Conservation (phyloP, 2,113 vertebrate species). For the Prionailurus viverrinus region DNA sequence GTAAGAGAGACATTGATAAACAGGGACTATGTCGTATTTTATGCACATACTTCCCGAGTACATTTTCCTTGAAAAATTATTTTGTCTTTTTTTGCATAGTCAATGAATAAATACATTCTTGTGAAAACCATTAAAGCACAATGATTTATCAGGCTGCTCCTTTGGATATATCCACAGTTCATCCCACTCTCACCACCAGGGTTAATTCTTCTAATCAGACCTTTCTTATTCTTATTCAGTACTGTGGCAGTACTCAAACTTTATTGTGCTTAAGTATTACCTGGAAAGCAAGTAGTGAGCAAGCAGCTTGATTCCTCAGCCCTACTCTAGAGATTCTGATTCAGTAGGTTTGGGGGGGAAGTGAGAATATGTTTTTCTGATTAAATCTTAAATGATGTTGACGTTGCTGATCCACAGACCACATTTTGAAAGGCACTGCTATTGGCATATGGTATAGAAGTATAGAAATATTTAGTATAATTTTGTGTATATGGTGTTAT, state of each 20-base stretch:
- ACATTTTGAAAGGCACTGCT: background rate
- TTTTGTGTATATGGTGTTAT: background rate
- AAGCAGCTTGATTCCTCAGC: background rate
- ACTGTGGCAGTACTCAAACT: background rate
- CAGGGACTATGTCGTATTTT: background rate
- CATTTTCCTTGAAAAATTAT: constrained; percentile 18
- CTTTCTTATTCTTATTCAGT: background rate
- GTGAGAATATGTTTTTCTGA: background rate
- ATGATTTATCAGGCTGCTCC: background rate
- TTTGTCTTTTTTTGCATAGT: background rate
- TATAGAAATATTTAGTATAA: background rate
- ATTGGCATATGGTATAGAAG: background rate
- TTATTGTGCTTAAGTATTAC: background rate
- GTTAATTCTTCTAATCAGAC: background rate
- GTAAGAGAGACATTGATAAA: background rate
- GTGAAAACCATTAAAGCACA: background rate
- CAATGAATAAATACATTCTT: background rate
- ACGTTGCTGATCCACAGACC: background rate
- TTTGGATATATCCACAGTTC: background rate
- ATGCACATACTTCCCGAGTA: background rate
- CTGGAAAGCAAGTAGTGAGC: background rate
- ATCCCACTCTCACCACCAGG: background rate
- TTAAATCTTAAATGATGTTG: background rate
- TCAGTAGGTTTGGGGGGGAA: background rate
- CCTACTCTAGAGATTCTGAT: background rate